Evolutionary conservation across 2,888 invertebrate species (phyloP).

Genomic region (Pandemis heparana): DNA sequence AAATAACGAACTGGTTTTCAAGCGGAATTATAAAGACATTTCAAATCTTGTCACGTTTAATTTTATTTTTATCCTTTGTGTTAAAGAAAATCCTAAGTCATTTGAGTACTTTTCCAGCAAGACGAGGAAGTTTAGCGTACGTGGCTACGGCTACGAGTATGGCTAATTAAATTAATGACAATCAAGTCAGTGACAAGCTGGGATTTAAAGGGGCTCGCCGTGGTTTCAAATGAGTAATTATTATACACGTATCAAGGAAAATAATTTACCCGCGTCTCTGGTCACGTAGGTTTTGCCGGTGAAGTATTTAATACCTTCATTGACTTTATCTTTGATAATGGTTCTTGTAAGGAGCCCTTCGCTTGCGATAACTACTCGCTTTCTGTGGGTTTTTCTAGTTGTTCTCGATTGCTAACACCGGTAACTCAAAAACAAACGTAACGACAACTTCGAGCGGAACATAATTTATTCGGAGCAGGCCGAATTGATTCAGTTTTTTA

Average conservation of each 20-base stretch:
- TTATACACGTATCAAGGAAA: neutral
- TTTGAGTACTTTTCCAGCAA: neutral
- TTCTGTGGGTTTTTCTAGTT: neutral
- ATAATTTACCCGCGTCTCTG: neutral
- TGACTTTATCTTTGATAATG: too few species aligned
- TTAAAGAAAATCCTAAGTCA: neutral
- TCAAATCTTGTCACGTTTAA: neutral
- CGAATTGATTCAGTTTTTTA: slow-evolving; percentile 15
- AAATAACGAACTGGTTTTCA: neutral
- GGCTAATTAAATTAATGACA: too few species aligned
- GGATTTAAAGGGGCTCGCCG: slow-evolving; percentile 2
- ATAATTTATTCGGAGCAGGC: slow-evolving; percentile 9
- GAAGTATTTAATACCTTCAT: too few species aligned
- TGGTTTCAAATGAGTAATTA: neutral
- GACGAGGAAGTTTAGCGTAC: slow-evolving; percentile 4
- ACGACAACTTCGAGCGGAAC: slow-evolving; percentile 4
- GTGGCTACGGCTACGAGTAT: neutral
- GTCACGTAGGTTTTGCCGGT: neutral
- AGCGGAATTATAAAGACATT: neutral
- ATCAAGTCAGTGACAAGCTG: neutral
- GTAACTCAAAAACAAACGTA: neutral
- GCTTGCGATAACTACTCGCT: too few species aligned
- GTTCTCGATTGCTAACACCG: neutral
- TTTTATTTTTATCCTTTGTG: neutral
- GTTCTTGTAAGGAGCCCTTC: too few species aligned